Base-by-base conservation (phyloP, 2,888 invertebrate genomes). In the Sminthurides aquaticus region DNA sequence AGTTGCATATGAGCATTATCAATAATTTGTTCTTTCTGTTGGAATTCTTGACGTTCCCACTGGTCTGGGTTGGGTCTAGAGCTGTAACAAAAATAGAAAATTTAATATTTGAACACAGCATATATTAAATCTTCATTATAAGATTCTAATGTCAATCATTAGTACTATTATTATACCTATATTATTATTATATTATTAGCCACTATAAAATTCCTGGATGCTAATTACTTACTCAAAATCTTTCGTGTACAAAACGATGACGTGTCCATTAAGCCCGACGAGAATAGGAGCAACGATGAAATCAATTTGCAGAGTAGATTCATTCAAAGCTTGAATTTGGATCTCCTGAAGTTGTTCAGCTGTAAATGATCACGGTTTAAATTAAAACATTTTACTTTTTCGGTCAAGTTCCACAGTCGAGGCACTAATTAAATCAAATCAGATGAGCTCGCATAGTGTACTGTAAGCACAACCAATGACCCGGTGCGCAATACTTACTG, bases 1-100 rank as follows among this genome's bases (percentile, higher is more conserved):
- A 93, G 91, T 78, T 92, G 91, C 68, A 93, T 80, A 67, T 91
- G 89, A 3, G 89, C 86, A 3, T 91, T 91, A 1, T 89, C 90
- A 66, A 94, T 87, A 3, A 92, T 80, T 77, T 91, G 91, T 72
- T 90, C 87, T 0, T 90, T 89, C 15, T 91, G 91, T 0, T 91
- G 90, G 76, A 92, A 90, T 22, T 90, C 87, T 82, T 92, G 90
- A 0, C 87, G 84, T 73, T 87, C 85, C 93, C 93, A 93, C 34
- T 76, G 75, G 2, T 75, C 76, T 11, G 74, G 74, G 58, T 73
- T 73, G 18, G 76, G 74, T 52, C 76, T 75, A 24, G 74, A 74
- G 11, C 74, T 74, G 26, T 26, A 3, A 43, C 3, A 49, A 63
- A 49, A 57, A 26, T 11, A 58, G 20, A 29, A 27, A 29, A 56